Conservation (phyloP, 2,113 vertebrate species). For the Arvicanthis niloticus region DNA sequence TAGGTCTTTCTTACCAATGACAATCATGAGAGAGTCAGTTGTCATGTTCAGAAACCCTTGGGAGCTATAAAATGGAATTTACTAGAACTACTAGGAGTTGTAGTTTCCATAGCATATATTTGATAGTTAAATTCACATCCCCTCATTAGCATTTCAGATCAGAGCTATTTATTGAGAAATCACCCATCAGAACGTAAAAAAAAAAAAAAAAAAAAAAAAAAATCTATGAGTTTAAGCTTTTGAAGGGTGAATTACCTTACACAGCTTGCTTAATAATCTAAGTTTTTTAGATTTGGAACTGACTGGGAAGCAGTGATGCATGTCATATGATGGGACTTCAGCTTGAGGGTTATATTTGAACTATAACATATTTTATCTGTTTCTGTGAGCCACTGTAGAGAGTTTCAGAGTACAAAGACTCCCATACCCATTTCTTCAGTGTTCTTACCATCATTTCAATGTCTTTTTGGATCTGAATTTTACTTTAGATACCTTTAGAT, state of each 20-base stretch:
- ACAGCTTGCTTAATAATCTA: conserved; percentile 70
- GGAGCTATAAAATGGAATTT: background rate
- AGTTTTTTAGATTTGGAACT: conserved; percentile 59
- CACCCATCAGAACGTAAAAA: background rate
- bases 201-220: conserved; percentile 24
- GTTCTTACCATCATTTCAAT: conserved; percentile 82
- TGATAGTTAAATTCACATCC: conserved; percentile 18
- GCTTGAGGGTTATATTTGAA: conserved; percentile 82
- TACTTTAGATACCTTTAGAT: conserved; percentile 80
- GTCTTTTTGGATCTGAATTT: conserved; percentile 80
- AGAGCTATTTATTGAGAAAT: background rate
- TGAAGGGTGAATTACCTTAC: conserved; percentile 33
- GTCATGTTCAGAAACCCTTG: background rate
- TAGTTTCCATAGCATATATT: background rate
- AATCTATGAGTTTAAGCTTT: conserved; percentile 19
- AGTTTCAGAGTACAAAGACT: conserved; percentile 83
- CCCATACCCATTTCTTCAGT: conserved; percentile 83
- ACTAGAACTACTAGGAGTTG: background rate
- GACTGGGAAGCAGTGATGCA: conserved; percentile 63
- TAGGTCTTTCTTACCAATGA: background rate
- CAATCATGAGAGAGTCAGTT: background rate
- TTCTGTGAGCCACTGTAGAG: conserved; percentile 78
- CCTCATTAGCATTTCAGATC: background rate
- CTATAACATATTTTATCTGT: conserved; percentile 67
- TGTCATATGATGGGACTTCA: conserved; percentile 75